Conservation (phyloP, 2,113 vertebrate species). For the Ictidomys tridecemlineatus region DNA sequence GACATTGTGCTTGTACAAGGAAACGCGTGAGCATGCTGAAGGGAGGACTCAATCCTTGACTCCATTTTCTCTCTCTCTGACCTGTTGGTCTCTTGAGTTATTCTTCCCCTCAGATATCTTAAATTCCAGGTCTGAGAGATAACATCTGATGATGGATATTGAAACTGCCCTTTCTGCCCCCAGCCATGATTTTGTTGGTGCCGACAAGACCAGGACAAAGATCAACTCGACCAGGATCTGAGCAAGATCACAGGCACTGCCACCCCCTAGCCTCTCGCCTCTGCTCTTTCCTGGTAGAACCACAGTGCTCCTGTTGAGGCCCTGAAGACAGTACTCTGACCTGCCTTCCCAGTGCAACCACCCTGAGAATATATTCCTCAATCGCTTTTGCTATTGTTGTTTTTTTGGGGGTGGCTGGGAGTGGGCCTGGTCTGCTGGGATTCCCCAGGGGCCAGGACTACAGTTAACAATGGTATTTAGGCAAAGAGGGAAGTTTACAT, state of each 20-base stretch:
- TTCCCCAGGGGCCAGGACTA: not conserved
- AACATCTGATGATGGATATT: not conserved
- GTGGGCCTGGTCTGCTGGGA: not conserved
- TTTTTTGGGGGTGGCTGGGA: not conserved
- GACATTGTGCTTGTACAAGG: accelerated
- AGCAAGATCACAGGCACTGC: not conserved
- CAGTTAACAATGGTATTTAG: not conserved
- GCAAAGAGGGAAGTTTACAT: not conserved
- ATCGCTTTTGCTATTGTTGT: not conserved
- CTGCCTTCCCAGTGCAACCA: no score
- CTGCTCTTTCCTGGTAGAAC: not conserved
- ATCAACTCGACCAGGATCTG: not conserved
- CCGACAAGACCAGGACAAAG: not conserved
- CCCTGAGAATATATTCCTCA: not conserved
- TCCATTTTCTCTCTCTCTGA: not conserved
- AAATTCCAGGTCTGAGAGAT: not conserved
- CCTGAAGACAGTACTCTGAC: no score
- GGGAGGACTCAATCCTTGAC: not conserved
- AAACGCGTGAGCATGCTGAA: not conserved
- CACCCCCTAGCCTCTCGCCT: not conserved
- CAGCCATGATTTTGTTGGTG: not conserved
- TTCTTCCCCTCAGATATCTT: not conserved
- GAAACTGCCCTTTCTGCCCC: not conserved
- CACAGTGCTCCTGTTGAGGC: not conserved
- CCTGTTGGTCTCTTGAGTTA: not conserved